These are phyloP conservation scores for Cheumatopsyche charites DNA, from an alignment of 1,140 invertebrate genomes.

Conservation along the genomic window DNA sequence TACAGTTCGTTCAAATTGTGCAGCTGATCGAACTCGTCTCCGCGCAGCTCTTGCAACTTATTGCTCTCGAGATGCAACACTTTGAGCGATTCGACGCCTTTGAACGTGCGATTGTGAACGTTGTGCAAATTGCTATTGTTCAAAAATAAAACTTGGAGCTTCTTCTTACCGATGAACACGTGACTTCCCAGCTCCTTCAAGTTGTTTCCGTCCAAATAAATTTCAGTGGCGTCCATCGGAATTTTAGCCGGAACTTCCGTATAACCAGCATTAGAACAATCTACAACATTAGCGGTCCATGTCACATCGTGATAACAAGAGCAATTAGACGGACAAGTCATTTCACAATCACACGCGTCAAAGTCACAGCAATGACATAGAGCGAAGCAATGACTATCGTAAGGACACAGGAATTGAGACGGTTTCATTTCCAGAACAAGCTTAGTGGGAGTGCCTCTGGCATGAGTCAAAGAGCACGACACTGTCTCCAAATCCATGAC, in stretches of 20 bases:
- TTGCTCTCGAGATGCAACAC: constrained; percentile 87
- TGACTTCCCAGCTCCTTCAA: constrained; percentile 80
- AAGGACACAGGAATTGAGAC: constrained; percentile 84
- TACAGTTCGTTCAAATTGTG: constrained; percentile 81
- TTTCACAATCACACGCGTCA: constrained; percentile 89
- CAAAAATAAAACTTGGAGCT: constrained; percentile 79
- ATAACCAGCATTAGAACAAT: constrained; percentile 79
- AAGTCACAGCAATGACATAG: constrained; percentile 90
- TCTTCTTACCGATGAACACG: constrained; percentile 86
- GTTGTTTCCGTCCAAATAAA: constrained; percentile 87
- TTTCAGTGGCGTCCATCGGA: constrained; percentile 89
- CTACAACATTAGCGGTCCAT: constrained; percentile 91
- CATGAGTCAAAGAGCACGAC: constrained; percentile 80
- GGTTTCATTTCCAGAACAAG: constrained; percentile 78
- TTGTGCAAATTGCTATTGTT: constrained; percentile 80
- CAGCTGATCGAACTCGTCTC: constrained; percentile 76
- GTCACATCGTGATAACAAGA: constrained; percentile 88
- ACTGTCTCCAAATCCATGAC: constrained; percentile 85
- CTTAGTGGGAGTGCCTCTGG: constrained; percentile 71
- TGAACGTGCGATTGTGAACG: constrained; percentile 86
- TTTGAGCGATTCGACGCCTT: constrained; percentile 74
- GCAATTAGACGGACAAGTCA: constrained; percentile 87
- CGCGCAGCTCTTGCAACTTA: constrained; percentile 72
- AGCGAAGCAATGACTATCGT: constrained; percentile 87
- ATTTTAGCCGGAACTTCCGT: constrained; percentile 75